These are phyloP conservation scores for Microcebus ravelobensis DNA, from an alignment of 2,113 vertebrate species.

Conservation along the genomic window DNA sequence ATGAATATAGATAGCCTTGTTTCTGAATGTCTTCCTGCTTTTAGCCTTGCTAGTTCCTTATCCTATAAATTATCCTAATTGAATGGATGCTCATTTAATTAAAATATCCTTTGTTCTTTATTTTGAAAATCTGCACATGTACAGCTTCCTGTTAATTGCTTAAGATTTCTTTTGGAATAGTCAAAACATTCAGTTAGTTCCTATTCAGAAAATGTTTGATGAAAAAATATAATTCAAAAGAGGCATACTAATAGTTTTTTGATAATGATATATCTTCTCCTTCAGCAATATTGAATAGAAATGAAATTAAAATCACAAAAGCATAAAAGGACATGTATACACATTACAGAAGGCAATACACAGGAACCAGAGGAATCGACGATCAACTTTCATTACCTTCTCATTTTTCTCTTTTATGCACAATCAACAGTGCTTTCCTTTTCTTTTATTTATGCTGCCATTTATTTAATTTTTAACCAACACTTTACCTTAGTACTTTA, in stretches of 20 bases:
- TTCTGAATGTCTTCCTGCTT: conserved; percentile 6
- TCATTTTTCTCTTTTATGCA: conserved; percentile 73
- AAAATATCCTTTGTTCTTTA: conserved; percentile 52
- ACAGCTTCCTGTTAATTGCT: conserved; percentile 39
- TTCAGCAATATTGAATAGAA: conserved; percentile 64
- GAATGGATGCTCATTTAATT: conserved; percentile 56
- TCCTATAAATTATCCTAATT: conserved; percentile 28
- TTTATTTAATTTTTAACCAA: conserved; percentile 67
- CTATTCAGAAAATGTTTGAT: conserved; percentile 45
- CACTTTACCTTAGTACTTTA: conserved; percentile 33
- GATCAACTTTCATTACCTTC: conserved; percentile 66
- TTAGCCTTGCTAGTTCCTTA: conserved; percentile 19
- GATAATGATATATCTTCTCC: conserved; percentile 56
- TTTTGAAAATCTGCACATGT: conserved; percentile 55
- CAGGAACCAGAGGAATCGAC: conserved; percentile 8
- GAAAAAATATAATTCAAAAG: conserved; percentile 57
- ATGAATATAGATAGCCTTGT: neutral
- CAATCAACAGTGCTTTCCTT: conserved; percentile 56
- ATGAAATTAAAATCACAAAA: conserved; percentile 75
- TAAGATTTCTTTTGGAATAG: conserved; percentile 46
- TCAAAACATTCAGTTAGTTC: conserved; percentile 47
- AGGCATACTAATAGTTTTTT: conserved; percentile 58
- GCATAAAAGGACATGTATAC: conserved; percentile 55
- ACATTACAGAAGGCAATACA: conserved; percentile 45
- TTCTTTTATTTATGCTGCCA: conserved; percentile 60